phyloP scores from a whole-genome alignment of 2,888 invertebrate genomes.

The Acanthosepion lycidas region DNA sequence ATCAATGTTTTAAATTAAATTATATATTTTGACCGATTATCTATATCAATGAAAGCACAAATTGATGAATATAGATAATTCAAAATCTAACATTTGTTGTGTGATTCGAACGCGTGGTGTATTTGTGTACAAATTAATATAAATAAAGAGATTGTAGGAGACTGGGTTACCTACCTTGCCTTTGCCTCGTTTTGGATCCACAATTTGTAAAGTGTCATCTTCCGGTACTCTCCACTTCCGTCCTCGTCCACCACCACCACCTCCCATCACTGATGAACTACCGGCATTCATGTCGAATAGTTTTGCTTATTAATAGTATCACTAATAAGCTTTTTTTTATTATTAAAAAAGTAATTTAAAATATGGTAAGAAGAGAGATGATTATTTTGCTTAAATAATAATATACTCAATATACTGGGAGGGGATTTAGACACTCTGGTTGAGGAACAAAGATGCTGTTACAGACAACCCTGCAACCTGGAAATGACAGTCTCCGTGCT shows the following conservation, averaged over 20 bases:
- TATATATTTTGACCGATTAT: no score
- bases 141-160: not conserved
- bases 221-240: slow-evolving; percentile 42
- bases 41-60: no score
- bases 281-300: slow-evolving; percentile 33
- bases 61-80: no score
- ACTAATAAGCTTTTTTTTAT: not conserved
- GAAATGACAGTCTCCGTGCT: not conserved
- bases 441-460: not conserved
- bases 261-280: slow-evolving; percentile 24
- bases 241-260: slow-evolving; percentile 42
- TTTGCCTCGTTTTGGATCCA: slow-evolving; percentile 42
- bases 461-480: not conserved
- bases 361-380: not conserved
- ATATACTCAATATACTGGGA: not conserved
- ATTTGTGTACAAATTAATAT: no score
- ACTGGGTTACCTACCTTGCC: slow-evolving; percentile 44
- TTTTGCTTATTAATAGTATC: not conserved
- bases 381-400: not conserved
- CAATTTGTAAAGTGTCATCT: slow-evolving; percentile 46
- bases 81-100: no score
- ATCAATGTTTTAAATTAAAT: no score
- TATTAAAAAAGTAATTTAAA: not conserved
- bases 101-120: no score
- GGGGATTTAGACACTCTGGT: not conserved